A percentile compares a stretch with the other conserved stretches of the same genome.
Conservation (phyloP, 2,888 invertebrate genomes). For the Octonoba sinensis region DNA sequence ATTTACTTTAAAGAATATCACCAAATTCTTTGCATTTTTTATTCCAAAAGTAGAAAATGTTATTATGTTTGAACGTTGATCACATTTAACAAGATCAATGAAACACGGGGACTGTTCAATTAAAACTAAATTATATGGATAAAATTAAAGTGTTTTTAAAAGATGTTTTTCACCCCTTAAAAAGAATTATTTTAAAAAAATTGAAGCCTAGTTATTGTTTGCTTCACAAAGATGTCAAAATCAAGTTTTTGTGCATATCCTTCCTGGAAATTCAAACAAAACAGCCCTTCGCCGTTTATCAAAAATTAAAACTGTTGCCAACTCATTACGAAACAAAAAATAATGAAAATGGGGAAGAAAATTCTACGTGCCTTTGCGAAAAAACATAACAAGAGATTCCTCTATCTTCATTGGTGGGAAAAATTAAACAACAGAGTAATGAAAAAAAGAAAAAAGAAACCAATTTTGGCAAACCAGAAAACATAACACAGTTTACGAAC, state of each 20-base stretch:
- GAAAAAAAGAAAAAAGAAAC: constrained; percentile 10
- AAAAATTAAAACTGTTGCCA: constrained; percentile 40
- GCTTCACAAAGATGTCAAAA: not conserved
- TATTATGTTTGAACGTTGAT: too few species aligned
- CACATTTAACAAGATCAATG: too few species aligned
- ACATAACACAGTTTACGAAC: constrained; percentile 55
- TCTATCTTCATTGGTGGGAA: constrained; percentile 3
- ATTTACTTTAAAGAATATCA: too few species aligned
- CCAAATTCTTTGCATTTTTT: too few species aligned
- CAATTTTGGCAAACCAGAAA: constrained; percentile 34
- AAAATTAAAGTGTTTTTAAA: not conserved
- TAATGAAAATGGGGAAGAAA: constrained; percentile 5
- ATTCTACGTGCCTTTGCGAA: not conserved
- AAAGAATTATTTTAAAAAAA: not conserved
- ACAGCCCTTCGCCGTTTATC: constrained; percentile 22
- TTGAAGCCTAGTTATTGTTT: constrained; percentile 4
- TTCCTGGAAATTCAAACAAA: constrained; percentile 11
- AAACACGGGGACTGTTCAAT: too few species aligned
- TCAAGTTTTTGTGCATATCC: constrained; percentile 3
- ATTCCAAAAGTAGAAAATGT: too few species aligned
- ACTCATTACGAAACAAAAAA: constrained; percentile 20
- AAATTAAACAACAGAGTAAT: constrained; percentile 22
- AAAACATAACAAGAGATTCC: constrained; percentile 9
- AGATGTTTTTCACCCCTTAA: not conserved
- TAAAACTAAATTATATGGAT: too few species aligned